Percentiles rank a stretch among this genome's conserved stretches.
Evolutionary conservation across 2,113 vertebrate species (phyloP).

Genomic region (Lampris megalopsis): DNA sequence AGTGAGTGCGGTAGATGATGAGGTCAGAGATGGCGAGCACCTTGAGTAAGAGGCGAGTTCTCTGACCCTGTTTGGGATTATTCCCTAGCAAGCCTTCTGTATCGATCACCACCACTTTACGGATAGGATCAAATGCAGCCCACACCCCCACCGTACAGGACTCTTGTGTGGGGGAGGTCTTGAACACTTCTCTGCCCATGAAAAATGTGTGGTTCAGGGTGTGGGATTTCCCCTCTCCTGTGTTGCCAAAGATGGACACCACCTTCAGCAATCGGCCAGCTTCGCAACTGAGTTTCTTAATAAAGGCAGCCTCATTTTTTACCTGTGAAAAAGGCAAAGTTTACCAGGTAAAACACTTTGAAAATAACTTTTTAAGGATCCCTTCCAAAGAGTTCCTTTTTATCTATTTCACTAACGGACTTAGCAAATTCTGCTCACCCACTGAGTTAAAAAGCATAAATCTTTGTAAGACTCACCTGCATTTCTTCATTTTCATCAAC

Average conservation of each 20-base stretch:
- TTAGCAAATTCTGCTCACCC: neutral
- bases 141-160: slow-evolving; percentile 98
- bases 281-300: slow-evolving; percentile 89
- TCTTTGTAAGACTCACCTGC: slow-evolving; percentile 83
- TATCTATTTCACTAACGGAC: neutral
- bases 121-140: slow-evolving; percentile 94
- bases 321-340: slow-evolving; percentile 79
- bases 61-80: slow-evolving; percentile 95
- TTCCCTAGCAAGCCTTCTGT: slow-evolving; percentile 97
- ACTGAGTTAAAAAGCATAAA: neutral
- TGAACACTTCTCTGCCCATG: slow-evolving; percentile 95
- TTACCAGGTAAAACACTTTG: neutral
- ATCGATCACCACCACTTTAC: slow-evolving; percentile 93
- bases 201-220: slow-evolving; percentile 99
- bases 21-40: slow-evolving; percentile 97
- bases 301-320: slow-evolving; percentile 90
- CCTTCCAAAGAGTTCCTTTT: neutral
- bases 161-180: slow-evolving; percentile 96
- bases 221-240: slow-evolving; percentile 98
- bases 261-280: slow-evolving; percentile 95
- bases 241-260: slow-evolving; percentile 99
- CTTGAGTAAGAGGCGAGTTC: slow-evolving; percentile 95
- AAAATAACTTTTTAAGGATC: neutral
- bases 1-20: slow-evolving; percentile 97
- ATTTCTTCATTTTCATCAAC: slow-evolving; percentile 98